A percentile compares a stretch with the other conserved stretches of the same genome.
Evolutionary conservation across 2,797 vertebrate genomes (phyloP).

Genomic region (Phaenicophaeus curvirostris): DNA sequence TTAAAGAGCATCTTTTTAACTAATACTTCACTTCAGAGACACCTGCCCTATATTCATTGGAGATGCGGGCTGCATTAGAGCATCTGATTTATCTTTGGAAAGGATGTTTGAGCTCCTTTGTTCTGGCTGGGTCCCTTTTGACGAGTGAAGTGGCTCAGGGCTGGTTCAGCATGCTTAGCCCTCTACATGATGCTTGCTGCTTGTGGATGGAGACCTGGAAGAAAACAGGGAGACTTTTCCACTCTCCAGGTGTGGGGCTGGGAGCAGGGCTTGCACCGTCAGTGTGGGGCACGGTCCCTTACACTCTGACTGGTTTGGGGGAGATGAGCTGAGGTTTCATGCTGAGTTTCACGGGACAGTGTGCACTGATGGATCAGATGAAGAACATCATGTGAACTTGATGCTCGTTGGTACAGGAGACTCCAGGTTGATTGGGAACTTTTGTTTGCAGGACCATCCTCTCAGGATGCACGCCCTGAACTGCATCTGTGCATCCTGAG

Average conservation of each 20-base stretch:
- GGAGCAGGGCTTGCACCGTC: not conserved
- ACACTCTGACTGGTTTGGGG: too few species aligned
- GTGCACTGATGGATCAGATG: fast-evolving
- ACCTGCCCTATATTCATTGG: conserved; percentile 74
- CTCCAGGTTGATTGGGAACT: not conserved
- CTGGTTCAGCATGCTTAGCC: fast-evolving
- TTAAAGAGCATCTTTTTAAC: conserved; percentile 79
- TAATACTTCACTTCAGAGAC: conserved; percentile 73
- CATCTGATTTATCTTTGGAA: conserved; percentile 65
- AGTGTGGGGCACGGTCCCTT: fast-evolving
- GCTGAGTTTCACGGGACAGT: not conserved
- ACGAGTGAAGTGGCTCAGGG: not conserved
- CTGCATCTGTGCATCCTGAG: not conserved
- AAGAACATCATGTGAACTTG: fast-evolving
- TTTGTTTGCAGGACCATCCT: not conserved
- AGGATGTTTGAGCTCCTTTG: conserved; percentile 38
- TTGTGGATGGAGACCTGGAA: not conserved
- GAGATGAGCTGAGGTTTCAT: too few species aligned
- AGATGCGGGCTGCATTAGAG: conserved; percentile 61
- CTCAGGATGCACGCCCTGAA: fast-evolving
- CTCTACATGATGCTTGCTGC: fast-evolving
- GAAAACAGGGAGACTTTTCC: not conserved
- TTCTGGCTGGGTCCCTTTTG: not conserved
- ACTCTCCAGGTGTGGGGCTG: not conserved
- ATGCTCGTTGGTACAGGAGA: fast-evolving